Percentiles rank a stretch among this genome's conserved stretches.
phyloP scores from a whole-genome alignment of 2,888 invertebrate species.

The Caradrina clavipalpis region DNA sequence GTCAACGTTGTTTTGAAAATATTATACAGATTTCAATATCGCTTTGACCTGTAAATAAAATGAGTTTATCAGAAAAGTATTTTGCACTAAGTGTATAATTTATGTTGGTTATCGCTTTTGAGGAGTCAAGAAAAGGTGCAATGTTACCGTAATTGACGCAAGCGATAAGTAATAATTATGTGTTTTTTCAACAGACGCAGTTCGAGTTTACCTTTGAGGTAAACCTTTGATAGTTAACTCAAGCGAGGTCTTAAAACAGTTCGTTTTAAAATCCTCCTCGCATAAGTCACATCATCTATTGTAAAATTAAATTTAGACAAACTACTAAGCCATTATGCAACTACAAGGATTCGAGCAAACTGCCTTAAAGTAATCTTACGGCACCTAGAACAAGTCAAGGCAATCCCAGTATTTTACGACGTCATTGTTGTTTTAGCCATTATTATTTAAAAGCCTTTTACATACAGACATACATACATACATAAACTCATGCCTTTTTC shows the following conservation, averaged over 20 bases:
- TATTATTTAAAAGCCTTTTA: not conserved
- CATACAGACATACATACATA: no score
- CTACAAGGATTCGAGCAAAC: not conserved
- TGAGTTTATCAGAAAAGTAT: constrained; percentile 11
- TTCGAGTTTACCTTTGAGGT: not conserved
- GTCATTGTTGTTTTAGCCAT: not conserved
- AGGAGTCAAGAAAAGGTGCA: constrained; percentile 21
- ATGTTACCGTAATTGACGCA: constrained; percentile 9
- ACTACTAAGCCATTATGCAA: not conserved
- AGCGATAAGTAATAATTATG: constrained; percentile 9
- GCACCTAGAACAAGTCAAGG: not conserved
- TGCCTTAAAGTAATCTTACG: constrained; percentile 4
- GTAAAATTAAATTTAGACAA: not conserved
- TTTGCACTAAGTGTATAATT: not conserved
- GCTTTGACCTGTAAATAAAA: constrained; percentile 6
- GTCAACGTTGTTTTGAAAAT: constrained; percentile 17
- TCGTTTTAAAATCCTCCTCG: not conserved
- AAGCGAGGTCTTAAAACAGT: not conserved
- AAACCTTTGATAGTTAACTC: not conserved
- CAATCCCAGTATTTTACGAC: not conserved
- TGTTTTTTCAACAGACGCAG: not conserved
- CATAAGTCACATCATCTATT: not conserved
- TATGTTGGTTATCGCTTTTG: constrained; percentile 5
- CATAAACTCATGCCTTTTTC: no score
- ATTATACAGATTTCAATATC: not conserved